Percentiles rank a stretch among this genome's conserved stretches.
Conservation (phyloP, 92 coral and sea anemone genomes). For the Nematostella vectensis region DNA sequence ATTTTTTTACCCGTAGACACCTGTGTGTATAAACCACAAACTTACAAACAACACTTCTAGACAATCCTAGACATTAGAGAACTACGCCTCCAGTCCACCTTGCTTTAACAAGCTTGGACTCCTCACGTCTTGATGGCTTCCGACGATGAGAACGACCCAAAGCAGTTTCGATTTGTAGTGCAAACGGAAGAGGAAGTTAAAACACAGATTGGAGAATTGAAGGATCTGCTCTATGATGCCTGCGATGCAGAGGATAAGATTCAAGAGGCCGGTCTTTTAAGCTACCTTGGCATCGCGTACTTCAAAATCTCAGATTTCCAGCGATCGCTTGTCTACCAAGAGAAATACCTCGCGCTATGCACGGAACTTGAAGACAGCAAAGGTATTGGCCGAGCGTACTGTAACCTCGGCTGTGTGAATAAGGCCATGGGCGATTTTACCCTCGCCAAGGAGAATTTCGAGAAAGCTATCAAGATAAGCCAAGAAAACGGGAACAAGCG, state of each 20-base stretch:
- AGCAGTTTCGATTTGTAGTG: slow-evolving; percentile 75
- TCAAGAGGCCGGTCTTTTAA: slow-evolving; percentile 66
- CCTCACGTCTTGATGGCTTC: too few relatives aligned
- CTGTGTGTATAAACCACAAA: slow-evolving; percentile 3
- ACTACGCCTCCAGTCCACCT: too few relatives aligned
- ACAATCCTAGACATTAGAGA: too few relatives aligned
- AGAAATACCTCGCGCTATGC: slow-evolving; percentile 64
- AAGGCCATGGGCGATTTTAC: slow-evolving; percentile 60
- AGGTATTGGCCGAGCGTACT: slow-evolving; percentile 78
- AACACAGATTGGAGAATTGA: slow-evolving; percentile 63
- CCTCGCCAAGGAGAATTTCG: slow-evolving; percentile 51
- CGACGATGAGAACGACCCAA: slow-evolving; percentile 84
- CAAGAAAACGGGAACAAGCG: slow-evolving; percentile 48
- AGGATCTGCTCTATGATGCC: slow-evolving; percentile 50
- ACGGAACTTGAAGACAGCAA: slow-evolving; percentile 55
- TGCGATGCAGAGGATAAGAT: slow-evolving; percentile 59
- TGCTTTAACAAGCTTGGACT: too few relatives aligned
- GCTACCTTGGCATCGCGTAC: slow-evolving; percentile 78
- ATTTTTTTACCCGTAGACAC: slow-evolving; percentile 5
- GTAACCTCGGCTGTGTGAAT: slow-evolving; percentile 79
- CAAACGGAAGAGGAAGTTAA: slow-evolving; percentile 68
- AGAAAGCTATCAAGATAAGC: slow-evolving; percentile 45
- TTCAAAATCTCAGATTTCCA: slow-evolving; percentile 71
- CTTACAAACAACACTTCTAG: background rate
- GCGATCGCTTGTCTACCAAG: slow-evolving; percentile 69